Base-by-base conservation (phyloP, 2,888 invertebrate genomes). In the Eubasilissa splendida region DNA sequence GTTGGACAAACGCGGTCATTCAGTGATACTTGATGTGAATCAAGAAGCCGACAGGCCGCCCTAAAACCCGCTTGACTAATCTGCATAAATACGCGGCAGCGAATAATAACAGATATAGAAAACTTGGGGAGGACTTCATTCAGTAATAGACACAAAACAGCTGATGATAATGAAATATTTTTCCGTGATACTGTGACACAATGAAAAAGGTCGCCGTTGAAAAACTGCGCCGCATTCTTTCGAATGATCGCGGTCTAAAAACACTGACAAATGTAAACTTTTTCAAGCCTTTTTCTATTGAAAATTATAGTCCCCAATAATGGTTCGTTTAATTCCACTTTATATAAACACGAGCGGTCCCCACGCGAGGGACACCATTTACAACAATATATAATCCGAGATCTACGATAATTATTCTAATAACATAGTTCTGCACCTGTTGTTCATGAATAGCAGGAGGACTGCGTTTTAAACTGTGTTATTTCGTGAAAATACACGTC, bases 311-410 rank as follows among this genome's bases (percentile, higher is more conserved):
- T 76, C 66, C 71, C 79, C 60, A 59, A 65, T 83, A 83, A 83
- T 79, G 59, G 83, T 74, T 66, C 83, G 83, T 81, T 83, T 83
- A 83, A 79, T 76, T 59, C 81, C 76, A 70, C 63, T 58, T 75
- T 73, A 52, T 56, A 77, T 54, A 75, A 79, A 75, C 60, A 75
- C 75, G 60, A 54, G 70, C 50, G 63, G 56, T 76, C 53, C 70
- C 79, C 81, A 81, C 81, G 81, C 81, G 71, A 81, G 81, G 70
- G 79, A 81, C 81, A 81, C 79, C 79, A 81, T 81, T 81, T 68
- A 66, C 70, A 58, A 63, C 14, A 79, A 79, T 76, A 75, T 56
- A 58, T 7, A 68, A 76, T 31, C 71, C 42, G 4, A 52, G 60
- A 31, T 12, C 71, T 12, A 22, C 42, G 42, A 58, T 74, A 33